phyloP scores from a whole-genome alignment of 92 coral and sea anemone genomes.

The Plumapathes pennacea region DNA sequence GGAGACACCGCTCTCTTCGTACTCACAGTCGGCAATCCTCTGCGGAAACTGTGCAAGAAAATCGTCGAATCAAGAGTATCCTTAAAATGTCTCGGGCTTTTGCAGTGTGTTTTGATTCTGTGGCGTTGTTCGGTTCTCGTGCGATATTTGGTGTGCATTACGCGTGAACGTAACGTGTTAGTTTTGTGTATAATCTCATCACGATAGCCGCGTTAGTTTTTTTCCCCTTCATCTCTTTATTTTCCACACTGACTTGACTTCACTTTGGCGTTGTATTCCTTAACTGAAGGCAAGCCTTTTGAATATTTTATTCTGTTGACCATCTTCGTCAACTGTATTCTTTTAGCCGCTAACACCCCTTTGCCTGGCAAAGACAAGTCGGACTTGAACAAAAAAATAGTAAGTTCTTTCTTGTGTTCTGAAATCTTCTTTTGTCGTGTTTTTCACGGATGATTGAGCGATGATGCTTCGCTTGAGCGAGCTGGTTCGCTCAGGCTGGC shows the following conservation, averaged over 20 bases:
- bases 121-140: slow-evolving; percentile 1
- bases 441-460: neutral
- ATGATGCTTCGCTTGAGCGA: too few species aligned
- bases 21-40: slow-evolving; percentile 73
- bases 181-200: too few species aligned
- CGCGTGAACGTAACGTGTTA: too few species aligned
- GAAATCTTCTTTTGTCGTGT: neutral
- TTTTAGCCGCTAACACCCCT: slow-evolving; percentile 94
- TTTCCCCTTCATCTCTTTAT: neutral
- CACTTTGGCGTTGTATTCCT: too few species aligned
- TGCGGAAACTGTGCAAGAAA: slow-evolving; percentile 74
- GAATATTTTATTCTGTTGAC: slow-evolving; percentile 98
- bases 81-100: slow-evolving; percentile 40
- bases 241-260: neutral
- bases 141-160: too few species aligned
- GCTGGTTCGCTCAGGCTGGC: too few species aligned
- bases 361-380: slow-evolving; percentile 86
- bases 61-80: slow-evolving; percentile 96
- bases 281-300: slow-evolving; percentile 92
- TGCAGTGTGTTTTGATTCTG: slow-evolving; percentile 5
- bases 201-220: too few species aligned
- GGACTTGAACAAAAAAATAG: slow-evolving; percentile 69
- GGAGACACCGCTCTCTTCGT: slow-evolving; percentile 66
- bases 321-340: slow-evolving; percentile 97
- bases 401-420: slow-evolving; percentile 45